Conservation (phyloP, 2,888 invertebrate genomes). For the Oasisia sp. region DNA sequence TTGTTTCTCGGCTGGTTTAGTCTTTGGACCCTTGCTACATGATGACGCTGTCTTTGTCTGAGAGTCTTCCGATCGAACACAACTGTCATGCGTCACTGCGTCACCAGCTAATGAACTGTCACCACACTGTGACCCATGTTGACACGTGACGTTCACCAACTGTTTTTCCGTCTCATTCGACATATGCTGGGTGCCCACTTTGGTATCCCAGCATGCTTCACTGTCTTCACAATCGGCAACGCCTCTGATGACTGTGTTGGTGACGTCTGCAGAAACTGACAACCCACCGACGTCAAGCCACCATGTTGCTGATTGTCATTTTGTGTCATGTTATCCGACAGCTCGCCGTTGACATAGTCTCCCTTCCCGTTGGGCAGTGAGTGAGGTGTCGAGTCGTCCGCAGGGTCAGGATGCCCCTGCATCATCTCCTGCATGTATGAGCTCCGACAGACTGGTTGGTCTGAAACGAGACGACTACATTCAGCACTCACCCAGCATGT, state of each 20-base stretch:
- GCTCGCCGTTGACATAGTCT: neutral
- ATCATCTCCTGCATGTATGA: conserved; percentile 59
- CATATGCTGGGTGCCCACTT: neutral
- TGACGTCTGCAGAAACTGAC: neutral
- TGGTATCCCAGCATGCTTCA: neutral
- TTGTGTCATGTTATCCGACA: neutral
- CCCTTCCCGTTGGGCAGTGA: neutral
- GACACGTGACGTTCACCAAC: neutral
- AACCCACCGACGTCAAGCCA: neutral
- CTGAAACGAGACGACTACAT: conserved; percentile 42
- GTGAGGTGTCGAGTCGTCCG: neutral
- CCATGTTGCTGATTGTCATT: neutral
- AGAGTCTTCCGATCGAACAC: neutral
- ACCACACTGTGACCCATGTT: neutral
- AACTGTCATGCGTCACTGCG: neutral
- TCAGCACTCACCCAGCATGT: neutral
- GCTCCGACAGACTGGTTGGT: conserved; percentile 53
- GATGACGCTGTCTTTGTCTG: neutral
- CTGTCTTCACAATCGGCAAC: neutral
- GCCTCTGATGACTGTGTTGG: neutral
- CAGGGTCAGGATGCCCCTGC: conserved; percentile 37
- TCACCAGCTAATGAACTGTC: neutral
- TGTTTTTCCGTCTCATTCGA: neutral
- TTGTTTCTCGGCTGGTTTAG: neutral
- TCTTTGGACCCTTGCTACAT: neutral